A percentile compares a stretch with the other conserved stretches of the same genome.
Evolutionary conservation across 1,140 invertebrate species (phyloP).

Genomic region (Trichogramma pretiosum): DNA sequence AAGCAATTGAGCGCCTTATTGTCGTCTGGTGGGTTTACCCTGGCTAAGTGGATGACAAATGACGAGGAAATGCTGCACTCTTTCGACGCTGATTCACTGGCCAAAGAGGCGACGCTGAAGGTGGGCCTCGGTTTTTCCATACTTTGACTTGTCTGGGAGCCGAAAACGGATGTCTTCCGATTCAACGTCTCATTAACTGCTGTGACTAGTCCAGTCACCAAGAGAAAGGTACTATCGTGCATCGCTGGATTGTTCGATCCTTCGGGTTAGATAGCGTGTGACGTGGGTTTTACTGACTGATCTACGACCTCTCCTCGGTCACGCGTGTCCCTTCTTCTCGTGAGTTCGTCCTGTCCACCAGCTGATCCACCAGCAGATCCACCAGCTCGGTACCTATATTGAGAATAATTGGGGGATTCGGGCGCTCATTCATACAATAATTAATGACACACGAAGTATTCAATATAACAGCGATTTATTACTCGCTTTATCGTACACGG

Average conservation of each 20-base stretch:
- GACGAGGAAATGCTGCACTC: background rate
- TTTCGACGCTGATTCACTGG: background rate
- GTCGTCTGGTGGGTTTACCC: background rate
- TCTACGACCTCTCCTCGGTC: too few species aligned
- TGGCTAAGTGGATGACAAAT: background rate
- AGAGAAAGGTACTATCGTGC: background rate
- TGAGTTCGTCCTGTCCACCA: too few species aligned
- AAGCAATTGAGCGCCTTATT: background rate
- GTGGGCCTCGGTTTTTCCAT: background rate
- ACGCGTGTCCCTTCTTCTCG: too few species aligned
- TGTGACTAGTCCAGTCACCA: background rate
- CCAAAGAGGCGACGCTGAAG: background rate
- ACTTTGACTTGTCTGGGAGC: background rate
- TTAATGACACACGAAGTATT: too few species aligned
- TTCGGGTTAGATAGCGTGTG: background rate
- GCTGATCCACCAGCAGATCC: too few species aligned
- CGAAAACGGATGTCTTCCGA: background rate
- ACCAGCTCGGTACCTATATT: too few species aligned
- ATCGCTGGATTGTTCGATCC: constrained; percentile 1
- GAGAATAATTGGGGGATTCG: too few species aligned
- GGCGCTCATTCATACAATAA: too few species aligned
- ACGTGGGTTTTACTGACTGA: too few species aligned
- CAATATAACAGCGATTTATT: too few species aligned
- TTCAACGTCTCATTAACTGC: background rate
- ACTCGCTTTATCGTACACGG: too few species aligned